Percentiles rank a stretch among this genome's conserved stretches.
Conservation (phyloP, 2,113 vertebrate species). For the Craseonycteris thonglongyai region DNA sequence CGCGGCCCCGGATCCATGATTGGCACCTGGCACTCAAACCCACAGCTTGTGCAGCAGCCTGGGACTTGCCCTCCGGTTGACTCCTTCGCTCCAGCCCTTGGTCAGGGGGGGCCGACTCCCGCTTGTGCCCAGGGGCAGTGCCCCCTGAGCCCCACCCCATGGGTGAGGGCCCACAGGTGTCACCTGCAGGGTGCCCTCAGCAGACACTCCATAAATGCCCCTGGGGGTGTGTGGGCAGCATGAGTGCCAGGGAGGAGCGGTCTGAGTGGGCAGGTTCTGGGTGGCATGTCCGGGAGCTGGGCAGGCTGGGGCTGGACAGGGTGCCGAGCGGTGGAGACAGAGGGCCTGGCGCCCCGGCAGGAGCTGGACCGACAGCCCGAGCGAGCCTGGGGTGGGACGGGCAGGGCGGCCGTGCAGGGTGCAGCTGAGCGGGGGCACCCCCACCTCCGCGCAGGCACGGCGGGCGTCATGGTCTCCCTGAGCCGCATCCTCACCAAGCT, state of each 20-base stretch:
- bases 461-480: slow-evolving; percentile 95
- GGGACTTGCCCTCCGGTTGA: not conserved
- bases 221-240: fast-evolving
- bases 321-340: too few species aligned
- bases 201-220: not conserved
- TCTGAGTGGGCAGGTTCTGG: too few species aligned
- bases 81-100: not conserved
- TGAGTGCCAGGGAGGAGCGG: fast-evolving
- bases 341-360: too few species aligned
- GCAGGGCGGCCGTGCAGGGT: too few species aligned
- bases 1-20: not conserved
- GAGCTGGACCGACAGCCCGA: too few species aligned
- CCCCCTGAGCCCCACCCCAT: not conserved
- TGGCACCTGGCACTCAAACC: not conserved
- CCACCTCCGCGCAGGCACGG: slow-evolving; percentile 84
- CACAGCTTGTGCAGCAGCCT: too few species aligned
- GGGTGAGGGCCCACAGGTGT: not conserved
- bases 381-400: too few species aligned
- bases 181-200: not conserved
- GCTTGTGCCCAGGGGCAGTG: not conserved
- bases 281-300: too few species aligned
- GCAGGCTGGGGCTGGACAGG: too few species aligned
- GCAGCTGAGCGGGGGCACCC: not conserved
- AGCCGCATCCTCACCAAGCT: slow-evolving; percentile 98
- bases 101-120: not conserved